A percentile compares a stretch with the other conserved stretches of the same genome.
phyloP scores from a whole-genome alignment of 1,140 invertebrate species.

The Zelostemma sp. region DNA sequence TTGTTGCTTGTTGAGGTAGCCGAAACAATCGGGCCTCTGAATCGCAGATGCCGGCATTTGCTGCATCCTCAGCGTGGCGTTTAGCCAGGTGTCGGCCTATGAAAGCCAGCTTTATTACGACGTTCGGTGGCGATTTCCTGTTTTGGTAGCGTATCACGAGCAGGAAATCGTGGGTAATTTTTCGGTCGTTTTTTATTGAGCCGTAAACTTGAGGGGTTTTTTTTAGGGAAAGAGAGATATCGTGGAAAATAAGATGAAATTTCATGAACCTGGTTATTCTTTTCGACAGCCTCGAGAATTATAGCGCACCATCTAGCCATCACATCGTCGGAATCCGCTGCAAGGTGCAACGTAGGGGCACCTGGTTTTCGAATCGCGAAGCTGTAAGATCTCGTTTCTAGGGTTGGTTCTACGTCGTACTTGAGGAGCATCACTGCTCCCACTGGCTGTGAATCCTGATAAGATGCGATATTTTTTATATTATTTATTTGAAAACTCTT shows the following conservation, averaged over 20 bases:
- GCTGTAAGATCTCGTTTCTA: conserved; percentile 74
- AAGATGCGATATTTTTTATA: conserved; percentile 28
- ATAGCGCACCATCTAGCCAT: conserved; percentile 82
- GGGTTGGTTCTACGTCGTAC: conserved; percentile 79
- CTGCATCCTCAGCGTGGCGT: conserved; percentile 78
- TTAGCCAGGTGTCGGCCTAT: conserved; percentile 84
- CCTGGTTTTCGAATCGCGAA: conserved; percentile 85
- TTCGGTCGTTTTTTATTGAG: not conserved
- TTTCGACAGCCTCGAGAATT: conserved; percentile 78
- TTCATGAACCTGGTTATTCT: conserved; percentile 72
- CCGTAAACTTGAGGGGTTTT: too few species aligned
- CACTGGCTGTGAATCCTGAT: conserved; percentile 87
- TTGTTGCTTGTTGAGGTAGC: conserved; percentile 84
- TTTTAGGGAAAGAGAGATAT: not conserved
- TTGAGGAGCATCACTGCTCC: conserved; percentile 90
- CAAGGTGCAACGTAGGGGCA: conserved; percentile 82
- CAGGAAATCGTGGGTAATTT: not conserved
- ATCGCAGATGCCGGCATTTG: conserved; percentile 80
- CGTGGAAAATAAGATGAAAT: not conserved
- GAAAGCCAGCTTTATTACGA: conserved; percentile 45
- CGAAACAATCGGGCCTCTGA: conserved; percentile 88
- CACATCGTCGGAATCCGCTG: conserved; percentile 83
- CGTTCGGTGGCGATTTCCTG: conserved; percentile 19
- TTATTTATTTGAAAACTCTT: not conserved
- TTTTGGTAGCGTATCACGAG: too few species aligned